Conservation (phyloP, 1,140 invertebrate genomes). For the Drosophila tani region DNA sequence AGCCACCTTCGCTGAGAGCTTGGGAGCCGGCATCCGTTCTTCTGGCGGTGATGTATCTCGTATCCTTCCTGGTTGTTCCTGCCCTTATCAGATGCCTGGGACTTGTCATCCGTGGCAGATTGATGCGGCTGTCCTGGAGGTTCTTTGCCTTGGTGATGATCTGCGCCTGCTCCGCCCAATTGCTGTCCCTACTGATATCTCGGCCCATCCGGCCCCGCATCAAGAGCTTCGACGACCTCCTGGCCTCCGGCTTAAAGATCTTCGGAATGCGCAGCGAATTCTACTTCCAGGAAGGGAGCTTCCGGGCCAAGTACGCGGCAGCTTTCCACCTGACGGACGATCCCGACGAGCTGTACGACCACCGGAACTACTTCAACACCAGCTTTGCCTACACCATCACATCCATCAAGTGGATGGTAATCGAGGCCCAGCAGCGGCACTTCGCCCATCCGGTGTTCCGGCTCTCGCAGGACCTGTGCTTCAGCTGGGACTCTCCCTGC, state of each 20-base stretch:
- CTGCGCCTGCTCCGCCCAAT: constrained; percentile 41
- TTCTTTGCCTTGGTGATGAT: constrained; percentile 21
- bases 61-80: constrained; percentile 2
- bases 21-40: constrained; percentile 18
- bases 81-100: not conserved
- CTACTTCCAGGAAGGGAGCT: constrained; percentile 23
- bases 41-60: not conserved
- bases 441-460: constrained; percentile 55
- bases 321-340: constrained; percentile 50
- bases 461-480: constrained; percentile 43
- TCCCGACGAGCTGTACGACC: constrained; percentile 20
- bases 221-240: constrained; percentile 50
- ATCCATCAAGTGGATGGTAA: constrained; percentile 44
- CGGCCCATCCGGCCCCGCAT: constrained; percentile 24
- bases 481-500: not conserved
- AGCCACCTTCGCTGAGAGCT: constrained; percentile 19
- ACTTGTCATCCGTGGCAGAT: not conserved
- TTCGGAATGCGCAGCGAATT: constrained; percentile 51
- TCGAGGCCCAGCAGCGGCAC: constrained; percentile 46
- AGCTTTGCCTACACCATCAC: constrained; percentile 67
- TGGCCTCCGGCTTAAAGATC: constrained; percentile 50
- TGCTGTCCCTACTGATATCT: constrained; percentile 34
- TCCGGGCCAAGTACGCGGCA: constrained; percentile 58
- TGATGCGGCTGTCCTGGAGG: not conserved
- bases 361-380: constrained; percentile 56